A percentile compares a stretch with the other conserved stretches of the same genome.
These are phyloP conservation scores for Albula goreensis DNA, from an alignment of 2,113 vertebrate genomes.

Conservation along the genomic window DNA sequence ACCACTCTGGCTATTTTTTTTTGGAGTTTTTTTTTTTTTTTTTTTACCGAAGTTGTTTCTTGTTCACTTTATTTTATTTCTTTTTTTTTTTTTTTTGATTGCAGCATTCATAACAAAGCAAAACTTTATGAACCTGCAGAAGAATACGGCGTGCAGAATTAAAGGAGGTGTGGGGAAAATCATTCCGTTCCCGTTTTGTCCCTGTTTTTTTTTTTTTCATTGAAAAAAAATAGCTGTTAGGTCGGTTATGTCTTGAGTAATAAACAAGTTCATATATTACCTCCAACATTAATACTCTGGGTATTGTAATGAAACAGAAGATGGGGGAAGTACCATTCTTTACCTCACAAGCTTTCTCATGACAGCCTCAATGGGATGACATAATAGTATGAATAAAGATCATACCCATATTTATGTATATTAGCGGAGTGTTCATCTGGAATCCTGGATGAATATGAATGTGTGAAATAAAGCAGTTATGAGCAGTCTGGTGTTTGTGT, in stretches of 20 bases:
- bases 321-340: conserved; percentile 33
- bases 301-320: conserved; percentile 31
- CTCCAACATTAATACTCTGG: conserved; percentile 35
- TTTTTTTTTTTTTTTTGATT: conserved; percentile 58
- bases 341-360: conserved; percentile 15
- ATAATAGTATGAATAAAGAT: not conserved
- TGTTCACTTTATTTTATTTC: conserved; percentile 38
- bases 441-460: not conserved
- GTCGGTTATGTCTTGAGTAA: conserved; percentile 11
- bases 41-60: conserved; percentile 42
- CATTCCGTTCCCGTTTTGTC: conserved; percentile 27
- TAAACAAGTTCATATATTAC: conserved; percentile 34
- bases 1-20: conserved; percentile 38
- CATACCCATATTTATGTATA: too few species aligned
- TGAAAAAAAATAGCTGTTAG: conserved; percentile 23
- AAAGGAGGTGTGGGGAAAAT: conserved; percentile 33
- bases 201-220: not conserved
- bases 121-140: conserved; percentile 40
- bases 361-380: conserved; percentile 7
- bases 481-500: not conserved
- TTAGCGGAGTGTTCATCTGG: not conserved
- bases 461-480: not conserved
- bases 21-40: not conserved
- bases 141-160: conserved; percentile 47
- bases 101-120: conserved; percentile 53